Percentiles rank a stretch among this genome's conserved stretches.
These are phyloP conservation scores for Spheniscus mendiculus DNA, from an alignment of 2,113 vertebrate species.

Conservation along the genomic window DNA sequence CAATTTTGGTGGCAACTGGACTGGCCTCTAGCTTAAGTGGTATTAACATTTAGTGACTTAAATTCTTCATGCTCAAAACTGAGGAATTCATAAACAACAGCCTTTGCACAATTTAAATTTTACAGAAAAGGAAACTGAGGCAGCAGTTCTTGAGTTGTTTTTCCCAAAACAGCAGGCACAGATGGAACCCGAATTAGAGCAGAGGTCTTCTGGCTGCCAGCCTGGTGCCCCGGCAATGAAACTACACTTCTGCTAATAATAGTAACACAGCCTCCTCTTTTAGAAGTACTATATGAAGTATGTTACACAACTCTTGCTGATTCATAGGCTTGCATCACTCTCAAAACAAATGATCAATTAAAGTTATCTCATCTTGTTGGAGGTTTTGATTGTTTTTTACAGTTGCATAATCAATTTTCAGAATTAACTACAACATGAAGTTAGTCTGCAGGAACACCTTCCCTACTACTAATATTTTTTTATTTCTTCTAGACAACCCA, in stretches of 20 bases:
- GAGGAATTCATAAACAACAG: background rate
- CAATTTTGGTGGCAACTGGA: background rate
- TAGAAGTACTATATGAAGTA: slow-evolving; percentile 28
- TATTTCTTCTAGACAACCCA: background rate
- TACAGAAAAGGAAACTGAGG: slow-evolving; percentile 12
- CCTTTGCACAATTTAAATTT: background rate
- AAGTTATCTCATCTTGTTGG: background rate
- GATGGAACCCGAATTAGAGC: background rate
- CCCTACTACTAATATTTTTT: background rate
- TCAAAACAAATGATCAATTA: slow-evolving; percentile 43
- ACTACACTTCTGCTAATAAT: slow-evolving; percentile 23
- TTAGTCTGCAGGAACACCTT: background rate
- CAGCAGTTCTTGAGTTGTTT: background rate
- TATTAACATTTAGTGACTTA: background rate
- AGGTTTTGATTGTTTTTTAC: background rate
- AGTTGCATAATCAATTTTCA: background rate
- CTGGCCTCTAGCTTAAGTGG: background rate
- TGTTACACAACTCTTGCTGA: background rate
- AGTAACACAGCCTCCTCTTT: slow-evolving; percentile 19
- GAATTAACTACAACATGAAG: background rate
- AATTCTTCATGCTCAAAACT: background rate
- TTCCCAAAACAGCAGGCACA: background rate
- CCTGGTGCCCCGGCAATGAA: background rate
- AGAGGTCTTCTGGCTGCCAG: background rate
- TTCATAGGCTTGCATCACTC: slow-evolving; percentile 34